These are phyloP conservation scores for Siderastrea radians DNA, from an alignment of 92 coral and sea anemone species.

Conservation along the genomic window DNA sequence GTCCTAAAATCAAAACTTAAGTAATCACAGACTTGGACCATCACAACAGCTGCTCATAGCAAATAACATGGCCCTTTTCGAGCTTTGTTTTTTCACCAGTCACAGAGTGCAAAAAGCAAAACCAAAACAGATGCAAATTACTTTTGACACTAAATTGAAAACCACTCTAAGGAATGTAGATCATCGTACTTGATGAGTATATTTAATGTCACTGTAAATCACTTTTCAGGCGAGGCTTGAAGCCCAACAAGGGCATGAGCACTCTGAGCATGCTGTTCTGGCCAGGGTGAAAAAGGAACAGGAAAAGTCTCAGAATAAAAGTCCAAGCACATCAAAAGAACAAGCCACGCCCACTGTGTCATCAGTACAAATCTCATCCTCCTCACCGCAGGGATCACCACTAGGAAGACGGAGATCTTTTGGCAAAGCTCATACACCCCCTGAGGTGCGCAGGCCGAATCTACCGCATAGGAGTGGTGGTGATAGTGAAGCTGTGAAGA, in stretches of 20 bases:
- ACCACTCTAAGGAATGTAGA: too few species aligned
- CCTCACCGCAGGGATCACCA: conserved; percentile 6
- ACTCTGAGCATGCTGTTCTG: conserved; percentile 79
- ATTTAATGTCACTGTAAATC: neutral
- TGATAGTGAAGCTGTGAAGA: neutral
- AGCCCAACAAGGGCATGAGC: conserved; percentile 81
- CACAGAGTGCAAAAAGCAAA: too few species aligned
- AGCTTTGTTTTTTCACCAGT: too few species aligned
- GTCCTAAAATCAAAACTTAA: too few species aligned
- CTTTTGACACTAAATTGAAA: too few species aligned
- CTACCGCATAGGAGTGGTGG: neutral
- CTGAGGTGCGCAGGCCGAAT: conserved; percentile 35
- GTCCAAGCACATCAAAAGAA: conserved; percentile 5
- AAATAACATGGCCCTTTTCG: too few species aligned
- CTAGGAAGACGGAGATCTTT: conserved; percentile 43
- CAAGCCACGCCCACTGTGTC: conserved; percentile 10
- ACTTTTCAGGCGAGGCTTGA: conserved; percentile 85
- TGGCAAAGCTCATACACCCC: conserved; percentile 51
- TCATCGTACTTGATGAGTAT: too few species aligned
- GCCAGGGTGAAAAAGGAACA: conserved; percentile 62
- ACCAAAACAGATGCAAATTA: too few species aligned
- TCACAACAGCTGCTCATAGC: too few species aligned
- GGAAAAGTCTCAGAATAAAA: conserved; percentile 16
- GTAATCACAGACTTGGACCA: too few species aligned
- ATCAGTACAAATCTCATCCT: neutral